phyloP scores from a whole-genome alignment of 2,888 invertebrate species.

The Hirtodrosophila trivittata region DNA sequence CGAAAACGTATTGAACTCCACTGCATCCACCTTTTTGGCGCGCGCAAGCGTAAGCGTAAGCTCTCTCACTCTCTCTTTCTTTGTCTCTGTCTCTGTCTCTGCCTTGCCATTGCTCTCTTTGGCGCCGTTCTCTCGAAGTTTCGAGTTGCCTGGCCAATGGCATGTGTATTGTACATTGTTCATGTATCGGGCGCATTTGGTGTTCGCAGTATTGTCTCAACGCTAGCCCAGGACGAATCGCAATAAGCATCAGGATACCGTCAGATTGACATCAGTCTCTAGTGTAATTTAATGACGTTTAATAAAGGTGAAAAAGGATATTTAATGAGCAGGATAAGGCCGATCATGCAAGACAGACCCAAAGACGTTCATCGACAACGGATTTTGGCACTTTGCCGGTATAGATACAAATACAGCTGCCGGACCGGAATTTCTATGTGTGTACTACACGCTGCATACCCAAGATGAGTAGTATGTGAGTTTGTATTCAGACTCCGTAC shows the following conservation, averaged over 20 bases:
- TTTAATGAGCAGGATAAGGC: background rate
- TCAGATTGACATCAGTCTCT: background rate
- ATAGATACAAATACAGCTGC: slow-evolving; percentile 63
- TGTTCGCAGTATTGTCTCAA: slow-evolving; percentile 57
- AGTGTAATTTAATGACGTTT: background rate
- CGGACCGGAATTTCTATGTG: slow-evolving; percentile 40
- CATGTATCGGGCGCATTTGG: slow-evolving; percentile 48
- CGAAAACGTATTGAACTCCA: slow-evolving; percentile 43
- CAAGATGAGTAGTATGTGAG: slow-evolving; percentile 27
- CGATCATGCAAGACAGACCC: background rate
- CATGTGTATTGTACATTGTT: slow-evolving; percentile 47
- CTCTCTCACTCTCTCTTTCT: slow-evolving; percentile 38
- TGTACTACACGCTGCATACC: slow-evolving; percentile 38
- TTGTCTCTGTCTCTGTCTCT: slow-evolving; percentile 31
- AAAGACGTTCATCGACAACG: slow-evolving; percentile 22
- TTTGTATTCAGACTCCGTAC: slow-evolving; percentile 9
- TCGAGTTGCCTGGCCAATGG: slow-evolving; percentile 42
- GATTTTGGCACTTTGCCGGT: slow-evolving; percentile 35
- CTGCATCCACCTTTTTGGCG: slow-evolving; percentile 65
- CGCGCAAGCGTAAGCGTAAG: slow-evolving; percentile 74
- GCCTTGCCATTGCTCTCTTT: slow-evolving; percentile 22
- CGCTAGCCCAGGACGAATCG: slow-evolving; percentile 67
- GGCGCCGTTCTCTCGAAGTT: slow-evolving; percentile 42
- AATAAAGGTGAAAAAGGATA: background rate
- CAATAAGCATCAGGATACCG: slow-evolving; percentile 42